Evolutionary conservation across 2,113 vertebrate genomes (phyloP).

Genomic region (Paedocypris sp.): DNA sequence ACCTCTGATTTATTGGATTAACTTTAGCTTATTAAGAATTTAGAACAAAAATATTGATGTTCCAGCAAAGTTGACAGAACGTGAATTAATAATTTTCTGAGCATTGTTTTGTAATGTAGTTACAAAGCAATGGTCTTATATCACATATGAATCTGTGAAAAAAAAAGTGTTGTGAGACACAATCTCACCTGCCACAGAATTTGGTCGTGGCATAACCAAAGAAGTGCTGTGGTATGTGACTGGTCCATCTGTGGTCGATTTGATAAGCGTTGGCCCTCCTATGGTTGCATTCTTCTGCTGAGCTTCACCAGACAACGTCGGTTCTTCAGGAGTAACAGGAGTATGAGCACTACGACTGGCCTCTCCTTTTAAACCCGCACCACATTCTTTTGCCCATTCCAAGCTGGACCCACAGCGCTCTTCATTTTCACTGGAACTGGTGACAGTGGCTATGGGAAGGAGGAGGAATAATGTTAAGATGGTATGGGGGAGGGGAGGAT

Average conservation of each 20-base stretch:
- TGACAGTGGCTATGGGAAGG: conserved; percentile 75
- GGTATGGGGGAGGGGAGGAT: neutral
- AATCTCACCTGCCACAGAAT: conserved; percentile 96
- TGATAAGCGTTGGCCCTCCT: conserved; percentile 60
- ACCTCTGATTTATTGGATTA: too few relatives aligned
- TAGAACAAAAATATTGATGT: too few relatives aligned
- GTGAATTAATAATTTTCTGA: too few relatives aligned
- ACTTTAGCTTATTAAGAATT: too few relatives aligned
- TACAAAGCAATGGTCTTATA: too few relatives aligned
- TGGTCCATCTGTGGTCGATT: conserved; percentile 25
- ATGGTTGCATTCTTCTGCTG: conserved; percentile 39
- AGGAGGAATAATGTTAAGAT: neutral
- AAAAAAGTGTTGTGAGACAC: too few relatives aligned
- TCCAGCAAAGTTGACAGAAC: too few relatives aligned
- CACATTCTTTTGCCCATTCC: conserved; percentile 80
- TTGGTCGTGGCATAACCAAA: conserved; percentile 83
- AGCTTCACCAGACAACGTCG: conserved; percentile 37
- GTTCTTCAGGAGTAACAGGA: conserved; percentile 67
- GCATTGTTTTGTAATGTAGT: too few relatives aligned
- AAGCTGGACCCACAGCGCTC: conserved; percentile 85
- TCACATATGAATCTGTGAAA: too few relatives aligned
- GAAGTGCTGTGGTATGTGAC: conserved; percentile 60
- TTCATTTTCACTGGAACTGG: conserved; percentile 95
- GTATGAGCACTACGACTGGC: conserved; percentile 58
- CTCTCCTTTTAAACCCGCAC: conserved; percentile 37